Percentiles rank a stretch among this genome's conserved stretches.
Conservation (phyloP, 2,888 invertebrate species). For the Philaethria dido region DNA sequence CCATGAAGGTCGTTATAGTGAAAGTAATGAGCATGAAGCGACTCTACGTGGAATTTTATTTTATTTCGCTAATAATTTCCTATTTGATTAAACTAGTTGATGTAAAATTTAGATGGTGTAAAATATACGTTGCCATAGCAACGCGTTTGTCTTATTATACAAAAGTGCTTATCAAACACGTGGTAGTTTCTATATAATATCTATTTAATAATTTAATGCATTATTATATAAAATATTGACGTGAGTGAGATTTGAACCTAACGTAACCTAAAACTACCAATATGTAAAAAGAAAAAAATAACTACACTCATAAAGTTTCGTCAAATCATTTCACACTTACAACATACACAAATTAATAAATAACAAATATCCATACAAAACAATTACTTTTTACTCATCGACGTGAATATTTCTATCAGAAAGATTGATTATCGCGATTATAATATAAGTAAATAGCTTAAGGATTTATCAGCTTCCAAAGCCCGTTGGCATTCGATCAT, state of each 20-base stretch:
- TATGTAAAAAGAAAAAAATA: background rate
- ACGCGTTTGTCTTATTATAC: too few species aligned
- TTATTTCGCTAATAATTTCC: background rate
- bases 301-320: background rate
- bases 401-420: conserved; percentile 17
- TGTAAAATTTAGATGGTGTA: too few species aligned
- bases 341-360: background rate
- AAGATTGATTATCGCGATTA: conserved; percentile 20
- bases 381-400: conserved; percentile 5
- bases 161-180: too few species aligned
- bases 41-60: conserved; percentile 10
- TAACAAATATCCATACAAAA: background rate
- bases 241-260: too few species aligned
- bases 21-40: conserved; percentile 37
- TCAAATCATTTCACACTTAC: background rate
- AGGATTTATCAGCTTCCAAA: conserved; percentile 12
- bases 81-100: too few species aligned
- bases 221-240: too few species aligned
- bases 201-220: background rate
- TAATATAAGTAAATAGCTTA: conserved; percentile 6
- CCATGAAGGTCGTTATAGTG: conserved; percentile 47
- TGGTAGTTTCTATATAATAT: background rate
- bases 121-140: too few species aligned
- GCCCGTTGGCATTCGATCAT: conserved; percentile 9
- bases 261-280: too few species aligned